phyloP scores from a whole-genome alignment of 2,797 vertebrate genomes.

The Oceanodroma leucorhoa region DNA sequence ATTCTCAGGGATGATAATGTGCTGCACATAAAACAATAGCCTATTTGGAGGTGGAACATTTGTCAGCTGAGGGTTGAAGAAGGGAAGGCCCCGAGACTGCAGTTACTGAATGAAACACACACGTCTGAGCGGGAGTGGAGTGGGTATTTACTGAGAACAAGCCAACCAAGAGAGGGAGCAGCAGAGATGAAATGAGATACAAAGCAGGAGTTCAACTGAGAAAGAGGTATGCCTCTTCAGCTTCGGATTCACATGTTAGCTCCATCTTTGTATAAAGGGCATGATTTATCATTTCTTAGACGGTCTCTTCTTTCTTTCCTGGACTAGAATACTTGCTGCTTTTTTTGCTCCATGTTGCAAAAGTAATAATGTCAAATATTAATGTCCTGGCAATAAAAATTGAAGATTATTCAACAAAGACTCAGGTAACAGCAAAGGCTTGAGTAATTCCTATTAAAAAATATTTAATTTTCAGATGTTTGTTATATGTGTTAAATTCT shows the following conservation, averaged over 20 bases:
- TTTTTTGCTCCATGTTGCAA: not conserved
- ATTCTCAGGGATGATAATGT: not conserved
- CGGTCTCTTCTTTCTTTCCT: not conserved
- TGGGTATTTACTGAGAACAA: not conserved
- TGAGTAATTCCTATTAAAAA: constrained; percentile 32
- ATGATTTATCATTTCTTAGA: not conserved
- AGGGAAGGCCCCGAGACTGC: not conserved
- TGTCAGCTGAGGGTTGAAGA: not conserved
- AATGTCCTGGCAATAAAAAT: not conserved
- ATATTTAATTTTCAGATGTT: constrained; percentile 50
- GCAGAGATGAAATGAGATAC: not conserved
- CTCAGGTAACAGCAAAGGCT: not conserved
- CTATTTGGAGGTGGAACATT: not conserved
- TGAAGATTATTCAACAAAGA: not conserved
- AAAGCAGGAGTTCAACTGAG: not conserved
- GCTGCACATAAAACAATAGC: not conserved
- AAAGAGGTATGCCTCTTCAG: not conserved
- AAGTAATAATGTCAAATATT: not conserved
- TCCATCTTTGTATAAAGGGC: not conserved
- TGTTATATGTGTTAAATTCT: not conserved
- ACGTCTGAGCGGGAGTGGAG: not conserved
- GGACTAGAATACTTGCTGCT: not conserved
- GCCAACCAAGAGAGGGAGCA: not conserved
- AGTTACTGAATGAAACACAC: not conserved
- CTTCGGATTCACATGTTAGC: not conserved